phyloP scores from a whole-genome alignment of 2,888 invertebrate species.

The Orchestes rusci region DNA sequence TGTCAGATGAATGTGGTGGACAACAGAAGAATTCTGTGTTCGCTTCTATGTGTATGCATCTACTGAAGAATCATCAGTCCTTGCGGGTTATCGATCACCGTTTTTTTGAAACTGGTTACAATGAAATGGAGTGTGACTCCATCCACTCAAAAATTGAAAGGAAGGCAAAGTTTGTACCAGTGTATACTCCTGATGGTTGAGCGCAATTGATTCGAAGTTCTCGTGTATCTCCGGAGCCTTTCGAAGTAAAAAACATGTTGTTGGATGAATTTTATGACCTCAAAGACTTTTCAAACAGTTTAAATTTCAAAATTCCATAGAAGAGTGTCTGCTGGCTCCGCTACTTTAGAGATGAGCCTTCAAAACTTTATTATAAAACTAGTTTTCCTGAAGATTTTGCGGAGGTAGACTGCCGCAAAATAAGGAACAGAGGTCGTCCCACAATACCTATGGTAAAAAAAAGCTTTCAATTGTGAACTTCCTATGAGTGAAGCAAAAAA shows the following conservation, averaged over 20 bases:
- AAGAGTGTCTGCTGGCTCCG: constrained; percentile 19
- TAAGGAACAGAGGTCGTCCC: too few species aligned
- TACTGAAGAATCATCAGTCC: constrained; percentile 15
- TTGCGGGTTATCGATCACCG: constrained; percentile 19
- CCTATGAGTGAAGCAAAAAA: too few species aligned
- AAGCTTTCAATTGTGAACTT: too few species aligned
- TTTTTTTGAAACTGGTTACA: too few species aligned
- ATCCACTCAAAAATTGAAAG: too few species aligned
- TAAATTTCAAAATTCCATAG: too few species aligned
- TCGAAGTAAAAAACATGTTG: too few species aligned
- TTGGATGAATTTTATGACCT: too few species aligned
- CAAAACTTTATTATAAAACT: constrained; percentile 7
- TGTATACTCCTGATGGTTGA: constrained; percentile 30
- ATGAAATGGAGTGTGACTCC: too few species aligned
- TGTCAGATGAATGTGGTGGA: constrained; percentile 23
- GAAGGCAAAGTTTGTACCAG: too few species aligned
- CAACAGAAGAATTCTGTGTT: constrained; percentile 22
- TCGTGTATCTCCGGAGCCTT: constrained; percentile 22
- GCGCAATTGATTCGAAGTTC: constrained; percentile 27
- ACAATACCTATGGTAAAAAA: too few species aligned
- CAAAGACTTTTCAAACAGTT: constrained; percentile 13
- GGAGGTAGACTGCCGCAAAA: too few species aligned
- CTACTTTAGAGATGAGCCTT: constrained; percentile 12
- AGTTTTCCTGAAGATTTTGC: background rate
- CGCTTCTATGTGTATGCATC: constrained; percentile 20